Evolutionary conservation across 2,113 vertebrate species (phyloP).

Genomic region (Delphinus delphis): DNA sequence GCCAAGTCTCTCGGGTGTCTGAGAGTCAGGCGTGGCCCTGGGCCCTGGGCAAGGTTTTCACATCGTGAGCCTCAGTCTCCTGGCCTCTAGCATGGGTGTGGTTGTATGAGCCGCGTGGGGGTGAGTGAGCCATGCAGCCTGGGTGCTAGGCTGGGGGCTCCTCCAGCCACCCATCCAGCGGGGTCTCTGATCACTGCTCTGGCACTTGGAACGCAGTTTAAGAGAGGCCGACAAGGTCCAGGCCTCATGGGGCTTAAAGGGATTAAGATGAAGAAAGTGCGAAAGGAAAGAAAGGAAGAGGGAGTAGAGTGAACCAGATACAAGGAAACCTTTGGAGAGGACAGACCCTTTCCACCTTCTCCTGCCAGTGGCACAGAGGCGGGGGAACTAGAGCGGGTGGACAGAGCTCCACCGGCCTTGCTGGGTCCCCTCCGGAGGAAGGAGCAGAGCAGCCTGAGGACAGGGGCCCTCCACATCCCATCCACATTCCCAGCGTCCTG

Average conservation of each 20-base stretch:
- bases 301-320: too few relatives aligned
- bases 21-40: too few relatives aligned
- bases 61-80: background rate
- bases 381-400: background rate
- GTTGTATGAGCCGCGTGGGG: rapidly evolving
- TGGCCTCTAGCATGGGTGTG: rapidly evolving
- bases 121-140: rapidly evolving
- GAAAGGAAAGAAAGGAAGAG: background rate
- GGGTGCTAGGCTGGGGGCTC: background rate
- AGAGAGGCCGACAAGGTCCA: background rate
- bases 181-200: background rate
- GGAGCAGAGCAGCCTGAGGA: background rate
- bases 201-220: background rate
- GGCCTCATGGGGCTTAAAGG: background rate
- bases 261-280: background rate
- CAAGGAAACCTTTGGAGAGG: background rate
- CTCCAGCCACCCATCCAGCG: rapidly evolving
- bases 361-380: background rate
- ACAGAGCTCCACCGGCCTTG: background rate
- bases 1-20: rapidly evolving
- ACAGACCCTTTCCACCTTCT: background rate
- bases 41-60: background rate
- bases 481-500: background rate
- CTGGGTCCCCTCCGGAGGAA: background rate
- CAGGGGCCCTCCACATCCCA: background rate